These are phyloP conservation scores for Archips crataeganus DNA, from an alignment of 2,888 invertebrate species.

Conservation along the genomic window DNA sequence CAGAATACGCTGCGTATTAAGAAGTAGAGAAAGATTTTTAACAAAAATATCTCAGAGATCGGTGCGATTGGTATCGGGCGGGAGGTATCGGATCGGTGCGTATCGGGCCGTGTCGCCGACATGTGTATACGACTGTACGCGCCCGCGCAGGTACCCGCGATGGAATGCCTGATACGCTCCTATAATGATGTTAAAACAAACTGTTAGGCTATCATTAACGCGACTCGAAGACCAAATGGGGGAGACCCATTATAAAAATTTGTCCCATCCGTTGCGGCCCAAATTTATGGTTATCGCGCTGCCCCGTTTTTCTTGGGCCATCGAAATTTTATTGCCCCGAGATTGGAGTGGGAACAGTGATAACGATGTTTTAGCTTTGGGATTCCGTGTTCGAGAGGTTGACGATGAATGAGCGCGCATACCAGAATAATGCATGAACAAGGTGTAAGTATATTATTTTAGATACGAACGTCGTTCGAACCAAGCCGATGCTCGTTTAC, in stretches of 20 bases:
- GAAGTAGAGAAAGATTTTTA: neutral
- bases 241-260: slow-evolving; percentile 85
- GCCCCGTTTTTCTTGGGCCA: slow-evolving; percentile 78
- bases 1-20: neutral
- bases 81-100: slow-evolving; percentile 37
- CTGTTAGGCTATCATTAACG: slow-evolving; percentile 85
- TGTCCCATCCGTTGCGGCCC: slow-evolving; percentile 84
- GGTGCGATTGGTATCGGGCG: slow-evolving; percentile 41
- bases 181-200: slow-evolving; percentile 86
- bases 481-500: neutral
- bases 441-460: slow-evolving; percentile 27
- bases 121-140: slow-evolving; percentile 65
- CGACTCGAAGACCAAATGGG: slow-evolving; percentile 79
- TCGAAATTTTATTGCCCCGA: slow-evolving; percentile 81
- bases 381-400: slow-evolving; percentile 67
- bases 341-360: slow-evolving; percentile 83
- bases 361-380: slow-evolving; percentile 80
- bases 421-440: slow-evolving; percentile 30
- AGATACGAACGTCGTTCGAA: neutral
- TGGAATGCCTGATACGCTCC: slow-evolving; percentile 83
- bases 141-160: slow-evolving; percentile 72
- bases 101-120: slow-evolving; percentile 54
- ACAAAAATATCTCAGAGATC: slow-evolving; percentile 20
- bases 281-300: slow-evolving; percentile 84
- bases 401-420: slow-evolving; percentile 63